Evolutionary conservation across 2,888 invertebrate species (phyloP), one percentile per base, ranked within the genome.

Genomic region (Agapostemon virescens): DNA sequence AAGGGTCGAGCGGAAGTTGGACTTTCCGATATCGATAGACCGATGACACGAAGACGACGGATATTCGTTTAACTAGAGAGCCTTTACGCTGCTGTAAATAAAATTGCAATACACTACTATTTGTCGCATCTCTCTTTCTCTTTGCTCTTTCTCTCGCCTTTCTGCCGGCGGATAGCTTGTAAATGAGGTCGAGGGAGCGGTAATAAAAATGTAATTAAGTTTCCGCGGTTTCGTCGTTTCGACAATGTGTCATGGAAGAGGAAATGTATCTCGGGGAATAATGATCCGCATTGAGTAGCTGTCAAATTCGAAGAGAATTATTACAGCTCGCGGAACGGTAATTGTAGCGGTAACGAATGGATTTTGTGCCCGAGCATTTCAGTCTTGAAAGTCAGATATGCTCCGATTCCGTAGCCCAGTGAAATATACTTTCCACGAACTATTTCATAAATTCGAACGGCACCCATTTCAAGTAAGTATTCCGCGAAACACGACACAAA

Each of bases 201-300:
- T 74, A 76, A 76, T 76, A 76, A 76, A 76, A 64, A 55, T 52
- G 42, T 74, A 66, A 76, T 76, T 74, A 76, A 76, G 64, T 66
- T 66, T 52, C 52, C 30, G 66, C 73, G 73, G 74, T 58, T 74
- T 69, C 26, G 64, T 30, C 49, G 45, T 69, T 69, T 69, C 66
- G 45, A 69, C 58, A 69, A 49, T 45, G 61, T 55, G 74, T 45
- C 42, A 49, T 30, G 38, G 38, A 49, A 52, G 52, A 38, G 73
- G 52, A 55, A 66, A 52, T 52, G 64, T 69, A 36, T 74, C 55
- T 42, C 74, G 55, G 20, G 36, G 45, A 74, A 74, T 74, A 74
- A 68, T 74, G 58, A 77, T 68, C 36, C 61, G 49, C 40, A 76
- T 77, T 61, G 67, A 68, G 63, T 63, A 77, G 66, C 33, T 63